phyloP scores from a whole-genome alignment of 2,888 invertebrate species.

The Athalia rosae region DNA sequence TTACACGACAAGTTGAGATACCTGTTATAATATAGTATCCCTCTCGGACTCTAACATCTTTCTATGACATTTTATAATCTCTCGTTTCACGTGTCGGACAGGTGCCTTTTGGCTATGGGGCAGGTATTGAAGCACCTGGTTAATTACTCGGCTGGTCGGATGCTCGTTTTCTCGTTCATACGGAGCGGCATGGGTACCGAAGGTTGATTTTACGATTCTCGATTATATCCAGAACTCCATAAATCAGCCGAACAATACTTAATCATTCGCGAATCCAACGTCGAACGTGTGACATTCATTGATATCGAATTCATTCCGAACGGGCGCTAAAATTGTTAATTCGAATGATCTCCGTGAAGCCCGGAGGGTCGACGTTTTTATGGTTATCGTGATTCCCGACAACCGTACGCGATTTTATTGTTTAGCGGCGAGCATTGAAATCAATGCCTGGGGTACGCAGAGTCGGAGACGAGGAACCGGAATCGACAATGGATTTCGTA shows the following conservation, averaged over 20 bases:
- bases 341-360: constrained; percentile 38
- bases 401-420: constrained; percentile 53
- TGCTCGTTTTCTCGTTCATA: not conserved
- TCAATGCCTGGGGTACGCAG: not conserved
- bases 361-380: constrained; percentile 49
- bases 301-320: constrained; percentile 42
- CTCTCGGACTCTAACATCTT: not conserved
- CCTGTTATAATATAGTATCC: not conserved
- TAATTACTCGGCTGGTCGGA: not conserved
- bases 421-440: constrained; percentile 37
- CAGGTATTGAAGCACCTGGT: not conserved
- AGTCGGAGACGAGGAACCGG: constrained; percentile 11
- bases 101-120: not conserved
- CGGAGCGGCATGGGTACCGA: not conserved
- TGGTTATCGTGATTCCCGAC: constrained; percentile 51
- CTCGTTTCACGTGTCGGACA: constrained; percentile 1
- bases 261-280: not conserved
- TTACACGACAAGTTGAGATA: constrained; percentile 10
- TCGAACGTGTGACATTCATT: constrained; percentile 35
- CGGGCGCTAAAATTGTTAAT: constrained; percentile 49
- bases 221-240: too few relatives aligned
- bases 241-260: constrained; percentile 1
- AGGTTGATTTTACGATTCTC: not conserved
- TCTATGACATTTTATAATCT: constrained; percentile 19
- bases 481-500: constrained; percentile 18